phyloP scores from a whole-genome alignment of 2,888 invertebrate species.

The Smittia sp. region DNA sequence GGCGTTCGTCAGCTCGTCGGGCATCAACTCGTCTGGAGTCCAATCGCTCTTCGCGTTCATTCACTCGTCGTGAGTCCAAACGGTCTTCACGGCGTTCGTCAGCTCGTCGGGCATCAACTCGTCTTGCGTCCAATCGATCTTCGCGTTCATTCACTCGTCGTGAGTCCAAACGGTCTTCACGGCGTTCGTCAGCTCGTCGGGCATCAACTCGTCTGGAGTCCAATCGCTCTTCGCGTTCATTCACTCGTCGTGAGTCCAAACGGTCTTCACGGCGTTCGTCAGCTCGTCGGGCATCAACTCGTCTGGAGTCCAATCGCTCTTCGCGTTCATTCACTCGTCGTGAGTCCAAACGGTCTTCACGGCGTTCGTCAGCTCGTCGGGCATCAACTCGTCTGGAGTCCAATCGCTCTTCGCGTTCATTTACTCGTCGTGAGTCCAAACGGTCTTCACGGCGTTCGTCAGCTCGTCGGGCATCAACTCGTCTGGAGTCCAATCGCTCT shows the following conservation, averaged over 20 bases:
- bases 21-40: not conserved
- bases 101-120: not conserved
- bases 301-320: not conserved
- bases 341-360: not conserved
- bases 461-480: not conserved
- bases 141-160: not conserved
- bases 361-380: too few species aligned
- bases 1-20: too few species aligned
- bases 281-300: conserved; percentile 5
- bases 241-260: conserved; percentile 8
- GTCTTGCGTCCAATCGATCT: conserved; percentile 13
- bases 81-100: too few species aligned
- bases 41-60: not conserved
- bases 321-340: conserved; percentile 28
- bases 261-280: conserved; percentile 26
- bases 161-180: not conserved
- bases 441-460: conserved; percentile 9
- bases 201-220: not conserved
- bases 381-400: not conserved
- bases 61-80: not conserved
- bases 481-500: not conserved
- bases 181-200: conserved; percentile 22
- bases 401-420: not conserved
- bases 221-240: not conserved
- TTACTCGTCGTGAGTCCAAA: not conserved